phyloP scores from a whole-genome alignment of 2,888 invertebrate genomes.

The Himalopsyche kuldschensis region DNA sequence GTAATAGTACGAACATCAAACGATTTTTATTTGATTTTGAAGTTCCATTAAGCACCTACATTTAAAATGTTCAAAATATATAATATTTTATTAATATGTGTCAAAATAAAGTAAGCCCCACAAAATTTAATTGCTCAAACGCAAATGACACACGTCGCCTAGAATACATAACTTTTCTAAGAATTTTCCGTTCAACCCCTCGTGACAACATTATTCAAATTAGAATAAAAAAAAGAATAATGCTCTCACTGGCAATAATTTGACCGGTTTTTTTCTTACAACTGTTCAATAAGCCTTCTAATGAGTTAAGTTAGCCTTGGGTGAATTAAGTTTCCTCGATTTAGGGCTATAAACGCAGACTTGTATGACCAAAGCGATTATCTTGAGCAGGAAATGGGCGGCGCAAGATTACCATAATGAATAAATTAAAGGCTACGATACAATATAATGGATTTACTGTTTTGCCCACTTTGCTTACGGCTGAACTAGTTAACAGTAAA shows the following conservation, averaged over 20 bases:
- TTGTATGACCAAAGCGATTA: conserved; percentile 36
- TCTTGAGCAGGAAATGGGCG: conserved; percentile 38
- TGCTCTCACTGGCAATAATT: neutral
- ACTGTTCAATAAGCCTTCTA: conserved; percentile 8
- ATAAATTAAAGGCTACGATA: conserved; percentile 34
- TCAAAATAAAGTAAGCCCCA: too few relatives aligned
- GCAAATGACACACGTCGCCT: too few relatives aligned
- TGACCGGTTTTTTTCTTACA: neutral
- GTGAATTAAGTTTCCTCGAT: conserved; percentile 27
- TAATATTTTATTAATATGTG: too few relatives aligned
- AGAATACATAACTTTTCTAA: neutral
- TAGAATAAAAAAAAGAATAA: neutral
- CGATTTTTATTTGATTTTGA: too few relatives aligned
- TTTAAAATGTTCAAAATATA: too few relatives aligned
- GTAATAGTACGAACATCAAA: too few relatives aligned
- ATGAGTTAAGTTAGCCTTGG: conserved; percentile 13
- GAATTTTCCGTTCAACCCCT: neutral
- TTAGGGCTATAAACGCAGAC: conserved; percentile 25
- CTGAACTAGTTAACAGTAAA: conserved; percentile 1
- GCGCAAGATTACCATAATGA: conserved; percentile 37
- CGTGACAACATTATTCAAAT: neutral
- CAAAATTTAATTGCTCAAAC: too few relatives aligned
- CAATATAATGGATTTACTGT: conserved; percentile 25
- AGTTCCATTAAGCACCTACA: too few relatives aligned
- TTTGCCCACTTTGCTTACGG: conserved; percentile 1